Conservation (phyloP, 2,888 invertebrate species). For the Hofmannophila pseudospretella region DNA sequence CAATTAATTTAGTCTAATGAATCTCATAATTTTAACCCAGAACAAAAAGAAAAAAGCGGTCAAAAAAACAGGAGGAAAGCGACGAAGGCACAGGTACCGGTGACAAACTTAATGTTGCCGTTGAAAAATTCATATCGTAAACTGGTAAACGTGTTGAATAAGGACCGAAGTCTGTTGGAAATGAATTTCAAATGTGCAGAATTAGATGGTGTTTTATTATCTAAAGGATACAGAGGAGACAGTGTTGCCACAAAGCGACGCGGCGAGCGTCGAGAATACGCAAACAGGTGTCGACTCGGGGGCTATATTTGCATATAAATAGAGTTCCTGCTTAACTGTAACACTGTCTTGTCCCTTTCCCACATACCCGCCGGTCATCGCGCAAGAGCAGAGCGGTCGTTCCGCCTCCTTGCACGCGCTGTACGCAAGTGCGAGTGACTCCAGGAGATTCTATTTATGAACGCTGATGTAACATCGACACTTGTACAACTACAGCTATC, state of each 20-base stretch:
- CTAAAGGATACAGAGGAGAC: conserved; percentile 64
- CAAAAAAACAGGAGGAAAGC: conserved; percentile 30
- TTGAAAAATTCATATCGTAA: conserved; percentile 8
- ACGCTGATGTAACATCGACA: conserved; percentile 64
- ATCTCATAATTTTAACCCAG: conserved; percentile 27
- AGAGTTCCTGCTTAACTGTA: conserved; percentile 79
- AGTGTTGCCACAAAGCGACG: conserved; percentile 64
- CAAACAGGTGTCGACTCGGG: conserved; percentile 77
- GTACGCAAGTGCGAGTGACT: conserved; percentile 52
- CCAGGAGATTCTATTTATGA: conserved; percentile 73
- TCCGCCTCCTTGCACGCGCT: conserved; percentile 63
- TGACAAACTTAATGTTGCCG: conserved; percentile 10
- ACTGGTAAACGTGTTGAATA: conserved; percentile 21
- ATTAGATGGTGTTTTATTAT: conserved; percentile 43
- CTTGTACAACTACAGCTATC: conserved; percentile 41
- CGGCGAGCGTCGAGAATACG: conserved; percentile 69
- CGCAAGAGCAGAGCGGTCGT: conserved; percentile 59
- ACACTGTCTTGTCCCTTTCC: conserved; percentile 67
- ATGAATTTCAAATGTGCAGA: conserved; percentile 22
- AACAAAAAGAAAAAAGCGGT: conserved; percentile 30
- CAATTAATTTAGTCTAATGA: conserved; percentile 33
- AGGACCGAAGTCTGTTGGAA: conserved; percentile 23
- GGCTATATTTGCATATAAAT: conserved; percentile 78
- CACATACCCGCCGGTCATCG: conserved; percentile 42
- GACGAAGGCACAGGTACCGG: conserved; percentile 22